Percentiles rank a stretch among this genome's conserved stretches.
Conservation (phyloP, 37 sponge, comb jelly and placozoan species). For the Amphimedon queenslandica region DNA sequence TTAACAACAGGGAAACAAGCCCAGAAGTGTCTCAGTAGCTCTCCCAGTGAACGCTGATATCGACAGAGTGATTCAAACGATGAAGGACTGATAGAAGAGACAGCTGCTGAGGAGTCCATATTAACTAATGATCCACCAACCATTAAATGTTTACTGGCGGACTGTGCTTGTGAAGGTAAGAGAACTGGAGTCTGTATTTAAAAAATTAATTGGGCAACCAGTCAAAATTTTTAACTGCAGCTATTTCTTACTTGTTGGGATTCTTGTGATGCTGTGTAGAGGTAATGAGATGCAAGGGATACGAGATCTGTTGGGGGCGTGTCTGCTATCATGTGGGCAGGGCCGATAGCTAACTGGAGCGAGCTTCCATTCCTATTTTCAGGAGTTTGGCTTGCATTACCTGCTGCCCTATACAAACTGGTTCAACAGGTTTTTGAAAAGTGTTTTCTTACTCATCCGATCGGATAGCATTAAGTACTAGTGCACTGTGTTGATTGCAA, state of each 20-base stretch:
- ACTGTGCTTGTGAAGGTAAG: too few species aligned
- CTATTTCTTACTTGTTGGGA: too few species aligned
- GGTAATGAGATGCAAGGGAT: conserved; percentile 1
- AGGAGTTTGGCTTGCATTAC: too few species aligned
- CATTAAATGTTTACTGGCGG: conserved; percentile 29
- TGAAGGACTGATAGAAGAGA: conserved; percentile 10
- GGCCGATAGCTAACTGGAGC: background rate
- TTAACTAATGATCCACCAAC: conserved; percentile 46
- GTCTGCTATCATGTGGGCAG: conserved; percentile 4
- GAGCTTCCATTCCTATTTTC: too few species aligned
- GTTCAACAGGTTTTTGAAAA: too few species aligned
- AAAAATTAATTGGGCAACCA: too few species aligned
- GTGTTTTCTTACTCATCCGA: background rate
- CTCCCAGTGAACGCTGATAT: conserved; percentile 62
- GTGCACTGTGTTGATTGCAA: conserved; percentile 77
- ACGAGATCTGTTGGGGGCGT: background rate
- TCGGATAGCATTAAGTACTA: conserved; percentile 53
- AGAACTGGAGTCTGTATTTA: too few species aligned
- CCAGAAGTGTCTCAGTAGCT: conserved; percentile 93
- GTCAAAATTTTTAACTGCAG: too few species aligned
- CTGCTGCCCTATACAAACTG: too few species aligned
- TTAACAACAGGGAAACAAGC: conserved; percentile 76
- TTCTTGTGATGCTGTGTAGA: too few species aligned
- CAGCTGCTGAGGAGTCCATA: background rate
- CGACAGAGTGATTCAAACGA: conserved; percentile 22